Base-by-base conservation (phyloP, 2,888 invertebrate genomes). In the Asteroscopus sphinx region DNA sequence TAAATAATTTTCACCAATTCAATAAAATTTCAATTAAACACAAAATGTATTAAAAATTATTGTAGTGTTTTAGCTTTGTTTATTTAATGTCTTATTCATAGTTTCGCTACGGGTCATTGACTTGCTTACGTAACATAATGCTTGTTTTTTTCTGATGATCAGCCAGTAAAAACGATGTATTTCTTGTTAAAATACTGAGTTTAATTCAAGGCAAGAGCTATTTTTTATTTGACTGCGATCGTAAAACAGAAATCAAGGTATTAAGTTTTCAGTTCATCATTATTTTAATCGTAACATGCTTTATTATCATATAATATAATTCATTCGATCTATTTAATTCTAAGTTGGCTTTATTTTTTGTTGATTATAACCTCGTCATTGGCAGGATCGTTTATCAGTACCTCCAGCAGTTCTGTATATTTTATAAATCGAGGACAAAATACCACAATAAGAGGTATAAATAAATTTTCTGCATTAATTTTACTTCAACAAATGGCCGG, bases 101-200 rank as follows among this genome's bases (percentile, higher is more conserved):
- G 41, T 37, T 51, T 41, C 6, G 26, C 17, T 39, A 46, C 45
- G 60, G 71, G 61, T 74, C 68, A 62, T 32, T 65, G 72, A 60
- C 72, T 58, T 25, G 39, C 32, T 64, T 53, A 63, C 63, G 60
- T 64, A 41, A 63, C 63, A 58, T 64, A 41, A 68, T 33, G 6
- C 33, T 13, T 21, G 21, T 21, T n/a, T 45, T 56, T 55, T 61
- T 68, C 63, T n/a, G n/a, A 21, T 49, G 42, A 54, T 21, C 12
- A 54, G 56, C 44, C 58, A 30, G 42, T 57, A 54, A 52, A 41
- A 44, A 40, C 17, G 7, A 9, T 39, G 41, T 53, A 49, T 39
- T 60, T 32, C 44, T 47, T 71, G 51, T 54, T 33, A 30, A 47
- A 54, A 54, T 37, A 39, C 28, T 35, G 4, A 15, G 11, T 32